These are phyloP conservation scores for human DNA, from an alignment of 2,113 vertebrate species.

Conservation along the genomic window DNA sequence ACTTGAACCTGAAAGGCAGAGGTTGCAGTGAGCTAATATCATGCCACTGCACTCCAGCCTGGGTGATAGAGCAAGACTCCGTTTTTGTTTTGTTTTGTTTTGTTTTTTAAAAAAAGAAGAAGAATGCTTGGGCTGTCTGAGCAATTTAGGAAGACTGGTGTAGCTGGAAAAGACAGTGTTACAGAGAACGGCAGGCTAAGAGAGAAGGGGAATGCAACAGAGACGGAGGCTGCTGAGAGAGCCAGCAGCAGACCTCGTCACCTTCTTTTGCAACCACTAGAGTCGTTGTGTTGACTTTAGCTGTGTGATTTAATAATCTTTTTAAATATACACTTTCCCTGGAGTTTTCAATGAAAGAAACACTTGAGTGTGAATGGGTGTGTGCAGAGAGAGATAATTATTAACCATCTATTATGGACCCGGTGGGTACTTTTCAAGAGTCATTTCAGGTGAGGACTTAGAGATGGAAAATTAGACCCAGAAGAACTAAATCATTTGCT, in stretches of 20 bases:
- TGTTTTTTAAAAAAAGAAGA: too few species aligned
- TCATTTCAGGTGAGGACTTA: accelerated
- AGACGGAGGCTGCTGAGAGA: accelerated
- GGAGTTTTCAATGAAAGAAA: neutral
- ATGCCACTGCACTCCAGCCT: too few species aligned
- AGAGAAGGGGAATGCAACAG: too few species aligned
- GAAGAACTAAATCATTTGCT: accelerated
- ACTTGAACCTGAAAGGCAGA: too few species aligned
- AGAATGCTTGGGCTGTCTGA: too few species aligned
- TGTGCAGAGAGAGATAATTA: neutral
- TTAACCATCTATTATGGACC: neutral
- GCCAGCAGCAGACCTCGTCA: accelerated
- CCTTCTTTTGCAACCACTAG: neutral
- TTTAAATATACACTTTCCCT: neutral
- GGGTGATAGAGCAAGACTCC: too few species aligned
- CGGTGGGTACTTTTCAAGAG: neutral
- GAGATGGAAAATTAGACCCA: accelerated
- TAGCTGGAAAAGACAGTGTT: accelerated
- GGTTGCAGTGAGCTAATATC: too few species aligned
- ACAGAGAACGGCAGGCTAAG: too few species aligned
- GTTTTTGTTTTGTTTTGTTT: too few species aligned
- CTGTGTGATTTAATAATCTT: neutral
- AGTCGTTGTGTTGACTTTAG: neutral
- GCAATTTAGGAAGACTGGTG: neutral
- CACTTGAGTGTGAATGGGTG: accelerated